These are phyloP conservation scores for Ptilorrhoa leucosticta DNA, from an alignment of 2,113 vertebrate genomes.

Conservation along the genomic window DNA sequence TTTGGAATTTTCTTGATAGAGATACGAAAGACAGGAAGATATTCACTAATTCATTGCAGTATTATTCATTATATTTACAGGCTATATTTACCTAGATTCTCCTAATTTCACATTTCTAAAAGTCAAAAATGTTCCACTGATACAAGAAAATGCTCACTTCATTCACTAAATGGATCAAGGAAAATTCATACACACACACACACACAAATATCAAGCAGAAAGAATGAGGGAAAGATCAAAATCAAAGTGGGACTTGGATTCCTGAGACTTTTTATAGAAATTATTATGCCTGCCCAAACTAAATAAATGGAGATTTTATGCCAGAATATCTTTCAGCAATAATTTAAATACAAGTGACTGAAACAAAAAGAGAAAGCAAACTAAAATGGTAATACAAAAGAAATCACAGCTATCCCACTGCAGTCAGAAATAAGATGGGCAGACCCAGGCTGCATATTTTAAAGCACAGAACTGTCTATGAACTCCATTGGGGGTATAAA, in stretches of 20 bases:
- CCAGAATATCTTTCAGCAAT: background rate
- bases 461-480: constrained; percentile 17
- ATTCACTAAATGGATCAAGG: background rate
- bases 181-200: background rate
- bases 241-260: background rate
- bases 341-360: constrained; percentile 20
- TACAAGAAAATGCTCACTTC: background rate
- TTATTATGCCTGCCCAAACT: background rate
- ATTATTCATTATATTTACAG: background rate
- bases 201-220: background rate
- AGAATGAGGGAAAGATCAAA: background rate
- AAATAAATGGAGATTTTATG: constrained; percentile 40
- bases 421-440: constrained; percentile 17
- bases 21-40: background rate
- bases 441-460: background rate
- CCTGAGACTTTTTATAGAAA: background rate
- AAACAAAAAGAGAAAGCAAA: constrained; percentile 42
- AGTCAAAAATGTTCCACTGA: background rate
- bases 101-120: constrained; percentile 18
- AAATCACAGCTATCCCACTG: constrained; percentile 10
- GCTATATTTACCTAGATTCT: constrained; percentile 18
- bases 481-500: background rate
- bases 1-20: background rate
- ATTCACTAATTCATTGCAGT: background rate
- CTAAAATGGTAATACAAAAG: constrained; percentile 19